phyloP scores from a whole-genome alignment of 2,797 vertebrate species.

The Podargus strigoides region DNA sequence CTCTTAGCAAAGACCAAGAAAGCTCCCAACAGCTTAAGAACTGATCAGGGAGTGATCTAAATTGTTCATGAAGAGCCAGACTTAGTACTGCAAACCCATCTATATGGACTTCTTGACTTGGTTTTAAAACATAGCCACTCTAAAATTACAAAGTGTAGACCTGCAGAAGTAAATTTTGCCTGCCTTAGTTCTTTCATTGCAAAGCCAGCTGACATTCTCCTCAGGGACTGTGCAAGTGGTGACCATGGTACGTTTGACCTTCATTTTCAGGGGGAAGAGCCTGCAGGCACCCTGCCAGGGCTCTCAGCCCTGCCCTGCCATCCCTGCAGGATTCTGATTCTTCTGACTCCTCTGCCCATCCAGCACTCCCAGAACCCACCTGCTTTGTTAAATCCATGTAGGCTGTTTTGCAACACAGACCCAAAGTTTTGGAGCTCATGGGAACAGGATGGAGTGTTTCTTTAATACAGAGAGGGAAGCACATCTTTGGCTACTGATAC shows the following conservation, averaged over 20 bases:
- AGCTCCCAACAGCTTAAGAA: background rate
- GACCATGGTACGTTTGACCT: accelerated
- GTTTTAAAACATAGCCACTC: background rate
- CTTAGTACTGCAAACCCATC: background rate
- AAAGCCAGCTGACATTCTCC: background rate
- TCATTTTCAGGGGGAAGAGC: background rate
- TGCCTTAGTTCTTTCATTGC: background rate
- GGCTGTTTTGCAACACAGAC: background rate
- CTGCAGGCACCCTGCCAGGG: background rate
- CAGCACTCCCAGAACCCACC: background rate
- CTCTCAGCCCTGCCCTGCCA: background rate
- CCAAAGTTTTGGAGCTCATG: background rate
- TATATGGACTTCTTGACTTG: background rate
- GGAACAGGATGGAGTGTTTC: background rate
- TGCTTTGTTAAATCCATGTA: background rate
- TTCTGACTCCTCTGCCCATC: background rate
- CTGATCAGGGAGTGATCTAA: background rate
- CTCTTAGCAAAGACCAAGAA: background rate
- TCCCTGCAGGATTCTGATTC: background rate
- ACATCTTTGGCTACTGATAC: background rate
- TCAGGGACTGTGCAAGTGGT: background rate
- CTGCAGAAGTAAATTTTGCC: background rate
- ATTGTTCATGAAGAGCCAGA: background rate
- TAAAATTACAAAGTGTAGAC: background rate
- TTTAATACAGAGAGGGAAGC: background rate